phyloP scores from a whole-genome alignment of 2,113 vertebrate genomes.

The Verasper variegatus region DNA sequence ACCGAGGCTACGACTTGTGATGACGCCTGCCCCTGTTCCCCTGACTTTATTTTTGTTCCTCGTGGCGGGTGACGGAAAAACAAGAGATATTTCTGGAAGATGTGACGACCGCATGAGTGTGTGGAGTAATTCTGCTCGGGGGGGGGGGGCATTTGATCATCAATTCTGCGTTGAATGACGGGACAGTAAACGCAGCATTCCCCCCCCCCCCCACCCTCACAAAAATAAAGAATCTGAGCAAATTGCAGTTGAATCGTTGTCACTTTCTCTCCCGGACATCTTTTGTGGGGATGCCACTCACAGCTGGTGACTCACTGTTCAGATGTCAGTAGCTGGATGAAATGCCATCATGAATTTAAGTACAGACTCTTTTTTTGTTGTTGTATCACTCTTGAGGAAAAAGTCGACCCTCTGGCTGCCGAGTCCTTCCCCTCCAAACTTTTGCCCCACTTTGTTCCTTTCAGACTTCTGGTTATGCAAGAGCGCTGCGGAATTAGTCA shows the following conservation, averaged over 20 bases:
- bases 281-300: slow-evolving; percentile 52
- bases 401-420: slow-evolving; percentile 4
- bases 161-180: slow-evolving; percentile 44
- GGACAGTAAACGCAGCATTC: slow-evolving; percentile 32
- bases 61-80: slow-evolving; percentile 34
- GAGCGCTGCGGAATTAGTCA: slow-evolving; percentile 8
- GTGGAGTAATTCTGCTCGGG: slow-evolving; percentile 35
- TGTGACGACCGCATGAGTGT: slow-evolving; percentile 31
- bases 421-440: slow-evolving; percentile 26
- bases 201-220: not conserved
- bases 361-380: not conserved
- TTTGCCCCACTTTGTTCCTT: slow-evolving; percentile 1
- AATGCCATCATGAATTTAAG: slow-evolving; percentile 54
- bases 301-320: slow-evolving; percentile 57
- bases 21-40: slow-evolving; percentile 8
- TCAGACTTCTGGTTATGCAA: slow-evolving; percentile 19
- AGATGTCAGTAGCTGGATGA: slow-evolving; percentile 51
- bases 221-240: slow-evolving; percentile 12
- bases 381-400: slow-evolving; percentile 2
- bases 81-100: slow-evolving; percentile 48
- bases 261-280: slow-evolving; percentile 40
- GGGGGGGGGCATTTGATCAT: slow-evolving; percentile 30
- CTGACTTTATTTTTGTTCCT: slow-evolving; percentile 47
- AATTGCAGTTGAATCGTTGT: slow-evolving; percentile 46
- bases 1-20: slow-evolving; percentile 6